Base-by-base conservation (phyloP, 2,888 invertebrate species). In the Pseudeuparius sepicola region DNA sequence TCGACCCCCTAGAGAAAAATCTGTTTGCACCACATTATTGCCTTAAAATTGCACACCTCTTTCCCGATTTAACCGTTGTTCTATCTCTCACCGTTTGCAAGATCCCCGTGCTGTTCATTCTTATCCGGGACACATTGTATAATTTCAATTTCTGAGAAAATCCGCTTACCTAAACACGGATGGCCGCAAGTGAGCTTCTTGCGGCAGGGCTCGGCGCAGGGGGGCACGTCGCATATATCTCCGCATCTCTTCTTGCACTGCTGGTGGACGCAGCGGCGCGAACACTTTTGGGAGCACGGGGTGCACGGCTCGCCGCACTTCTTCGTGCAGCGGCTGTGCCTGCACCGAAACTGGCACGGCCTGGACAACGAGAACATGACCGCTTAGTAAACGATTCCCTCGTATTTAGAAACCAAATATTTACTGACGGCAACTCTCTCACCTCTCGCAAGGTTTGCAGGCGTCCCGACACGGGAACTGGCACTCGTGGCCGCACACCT, bases 131-230 rank as follows among this genome's bases (percentile, higher is more conserved):
- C n/a, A n/a, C n/a, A n/a, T n/a, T n/a, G n/a, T n/a, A n/a, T n/a
- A n/a, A n/a, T n/a, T n/a, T n/a, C n/a, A n/a, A n/a, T n/a, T n/a
- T n/a, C n/a, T n/a, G n/a, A n/a, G n/a, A n/a, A n/a, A n/a, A n/a
- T n/a, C n/a, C n/a, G n/a, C n/a, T n/a, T n/a, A n/a, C 81, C 79
- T 51, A 75, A 66, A 59, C 81, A 78, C n/a, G 52, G 51, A 59
- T 80, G 79, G 0, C 63, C 62, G 60, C 81, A 82, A 20, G 46
- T 31, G 12, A 12, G 12, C 11, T 25, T 34, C 36, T 45, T 50
- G 10, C 31, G 9, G 50, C 73, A 73, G 5, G 62, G 57, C 7
- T 55, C 49, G 11, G 39, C 42, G 53, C 73, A 73, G 7, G 70
- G 63, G 23, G 51, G 42, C 3, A 63, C 59, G 33, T 51, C 34